A percentile compares a stretch with the other conserved stretches of the same genome.
phyloP scores from a whole-genome alignment of 1,140 invertebrate genomes.

The Achroia grisella region DNA sequence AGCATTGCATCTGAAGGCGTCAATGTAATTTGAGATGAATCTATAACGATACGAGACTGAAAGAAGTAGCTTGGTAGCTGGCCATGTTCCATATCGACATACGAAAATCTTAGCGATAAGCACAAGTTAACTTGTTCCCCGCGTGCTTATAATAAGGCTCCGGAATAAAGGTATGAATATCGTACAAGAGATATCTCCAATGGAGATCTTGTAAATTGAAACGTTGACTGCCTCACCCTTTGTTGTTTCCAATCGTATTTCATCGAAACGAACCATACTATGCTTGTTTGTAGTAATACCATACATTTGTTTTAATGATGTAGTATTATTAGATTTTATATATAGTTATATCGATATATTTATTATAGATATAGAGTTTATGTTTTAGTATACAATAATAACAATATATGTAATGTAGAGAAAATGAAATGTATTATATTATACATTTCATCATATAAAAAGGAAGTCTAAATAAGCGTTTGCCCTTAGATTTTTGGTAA shows the following conservation, averaged over 20 bases:
- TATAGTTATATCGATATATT: no score
- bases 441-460: no score
- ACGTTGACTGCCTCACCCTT: constrained; percentile 48
- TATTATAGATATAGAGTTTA: no score
- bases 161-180: constrained; percentile 49
- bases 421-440: no score
- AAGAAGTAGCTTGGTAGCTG: constrained; percentile 16
- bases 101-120: constrained; percentile 66
- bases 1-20: constrained; percentile 12
- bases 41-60: constrained; percentile 25
- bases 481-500: no score
- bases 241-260: constrained; percentile 20
- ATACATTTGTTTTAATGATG: no score
- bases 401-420: no score
- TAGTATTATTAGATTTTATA: no score
- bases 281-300: constrained; percentile 1
- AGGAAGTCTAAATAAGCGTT: no score
- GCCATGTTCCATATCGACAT: constrained; percentile 44
- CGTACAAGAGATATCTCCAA: constrained; percentile 44
- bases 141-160: constrained; percentile 53
- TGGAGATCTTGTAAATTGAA: constrained; percentile 66
- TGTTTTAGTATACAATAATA: no score
- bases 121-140: constrained; percentile 63
- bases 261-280: constrained; percentile 1
- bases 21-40: constrained; percentile 26